Conservation (phyloP, 1,140 invertebrate genomes). For the Copidosoma floridanum region DNA sequence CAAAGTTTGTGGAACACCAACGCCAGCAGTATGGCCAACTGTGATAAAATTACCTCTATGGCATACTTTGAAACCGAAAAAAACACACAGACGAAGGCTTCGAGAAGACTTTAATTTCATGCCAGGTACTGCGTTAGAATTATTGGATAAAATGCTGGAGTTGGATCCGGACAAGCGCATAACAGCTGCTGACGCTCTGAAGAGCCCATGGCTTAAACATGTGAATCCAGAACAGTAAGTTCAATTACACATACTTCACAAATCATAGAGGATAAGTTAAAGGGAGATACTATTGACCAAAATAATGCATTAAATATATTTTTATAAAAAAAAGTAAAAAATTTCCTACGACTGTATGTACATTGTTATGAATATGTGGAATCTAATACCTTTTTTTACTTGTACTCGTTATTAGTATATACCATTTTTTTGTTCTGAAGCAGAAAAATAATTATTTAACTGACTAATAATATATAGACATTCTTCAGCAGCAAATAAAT, state of each 20-base stretch:
- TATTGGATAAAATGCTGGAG: conserved; percentile 95
- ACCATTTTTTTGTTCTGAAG: too few relatives aligned
- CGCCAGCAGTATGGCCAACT: conserved; percentile 96
- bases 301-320: conserved; percentile 5
- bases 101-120: conserved; percentile 92
- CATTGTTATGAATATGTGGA: too few relatives aligned
- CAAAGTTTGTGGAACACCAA: conserved; percentile 91
- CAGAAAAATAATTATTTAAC: too few relatives aligned
- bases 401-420: too few relatives aligned
- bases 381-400: too few relatives aligned
- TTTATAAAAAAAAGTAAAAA: neutral
- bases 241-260: conserved; percentile 28
- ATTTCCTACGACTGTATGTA: too few relatives aligned
- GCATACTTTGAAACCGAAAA: conserved; percentile 89
- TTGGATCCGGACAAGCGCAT: conserved; percentile 92
- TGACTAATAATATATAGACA: too few relatives aligned
- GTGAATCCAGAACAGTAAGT: conserved; percentile 88
- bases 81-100: conserved; percentile 81
- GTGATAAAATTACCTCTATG: conserved; percentile 93
- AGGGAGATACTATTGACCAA: neutral
- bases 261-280: neutral
- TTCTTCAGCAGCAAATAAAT: too few relatives aligned
- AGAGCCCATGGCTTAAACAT: conserved; percentile 91
- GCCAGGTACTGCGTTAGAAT: conserved; percentile 83
- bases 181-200: conserved; percentile 91